Evolutionary conservation across 2,888 invertebrate species (phyloP), one percentile per base, ranked within the genome.

Genomic region (Megastigmus dorsalis): DNA sequence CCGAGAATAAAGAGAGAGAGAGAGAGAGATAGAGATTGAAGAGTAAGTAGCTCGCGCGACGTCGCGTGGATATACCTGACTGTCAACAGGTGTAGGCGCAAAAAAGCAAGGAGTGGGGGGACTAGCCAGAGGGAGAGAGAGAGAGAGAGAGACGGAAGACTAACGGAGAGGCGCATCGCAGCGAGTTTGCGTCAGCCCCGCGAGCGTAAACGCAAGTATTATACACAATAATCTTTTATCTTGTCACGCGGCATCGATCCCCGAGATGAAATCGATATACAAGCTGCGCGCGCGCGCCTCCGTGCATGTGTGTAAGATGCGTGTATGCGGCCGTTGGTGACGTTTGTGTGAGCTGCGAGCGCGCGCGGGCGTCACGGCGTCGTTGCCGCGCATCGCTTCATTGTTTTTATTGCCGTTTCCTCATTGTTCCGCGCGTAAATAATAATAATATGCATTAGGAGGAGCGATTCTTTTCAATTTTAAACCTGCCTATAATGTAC

Each of bases 51-150:
- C n/a, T 26, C 68, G 66, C 62, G 50, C 75, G 74, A 77, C 76
- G 76, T 78, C 68, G 59, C 75, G 68, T n/a, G 67, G 43, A 30
- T 54, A 70, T 65, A 50, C 71, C 57, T 57, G 15, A 77, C 75
- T 79, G 76, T 81, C 79, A 82, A 82, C 82, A 82, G 82, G 82
- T 82, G 82, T 78, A 78, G 57, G 75, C 75, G 79, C 74, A 74
- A 15, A 43, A 9, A 36, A 15, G 38, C 41, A 23, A n/a, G 59
- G 20, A n/a, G n/a, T 5, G 15, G 15, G 13, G 15, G 41, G 6
- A n/a, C n/a, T n/a, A 9, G 23, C 20, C 13, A 26, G 15, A 7
- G n/a, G 23, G 5, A n/a, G 3, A 18, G 30, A 26, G n/a, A 48
- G 60, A 2, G n/a, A 18, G 9, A 45, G 23, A 18, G 3, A 54